These are phyloP conservation scores for Gymnoscopelus braueri DNA, from an alignment of 2,797 vertebrate genomes.

Conservation along the genomic window DNA sequence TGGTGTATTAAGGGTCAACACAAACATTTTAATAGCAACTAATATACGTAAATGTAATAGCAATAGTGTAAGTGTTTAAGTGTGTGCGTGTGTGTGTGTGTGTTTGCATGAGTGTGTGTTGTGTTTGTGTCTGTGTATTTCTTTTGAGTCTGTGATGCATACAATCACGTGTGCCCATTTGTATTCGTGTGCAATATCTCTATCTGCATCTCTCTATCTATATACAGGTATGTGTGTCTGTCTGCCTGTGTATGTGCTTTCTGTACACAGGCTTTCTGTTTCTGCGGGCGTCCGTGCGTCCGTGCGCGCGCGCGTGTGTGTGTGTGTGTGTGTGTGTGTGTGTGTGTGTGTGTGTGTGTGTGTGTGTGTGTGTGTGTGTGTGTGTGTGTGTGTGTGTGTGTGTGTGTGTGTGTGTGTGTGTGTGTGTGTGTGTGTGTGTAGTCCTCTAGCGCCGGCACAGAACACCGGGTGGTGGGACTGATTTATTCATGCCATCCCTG, in stretches of 20 bases:
- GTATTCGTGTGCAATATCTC: not conserved
- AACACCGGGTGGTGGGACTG: conserved; percentile 67
- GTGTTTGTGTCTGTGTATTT: conserved; percentile 5
- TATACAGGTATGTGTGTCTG: not conserved
- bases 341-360: not conserved
- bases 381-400: conserved; percentile 34
- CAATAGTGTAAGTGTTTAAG: too few species aligned
- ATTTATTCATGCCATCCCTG: conserved; percentile 75
- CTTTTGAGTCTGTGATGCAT: not conserved
- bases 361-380: not conserved
- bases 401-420: conserved; percentile 51
- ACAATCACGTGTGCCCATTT: not conserved
- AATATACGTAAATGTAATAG: conserved; percentile 18
- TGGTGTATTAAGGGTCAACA: conserved; percentile 43
- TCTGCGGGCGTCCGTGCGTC: conserved; percentile 23
- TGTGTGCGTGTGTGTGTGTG: not conserved
- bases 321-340: conserved; percentile 29
- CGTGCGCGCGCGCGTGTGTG: conserved; percentile 30
- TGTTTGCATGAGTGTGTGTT: conserved; percentile 7
- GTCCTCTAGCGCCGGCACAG: conserved; percentile 44
- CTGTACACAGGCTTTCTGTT: conserved; percentile 1
- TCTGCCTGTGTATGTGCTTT: not conserved
- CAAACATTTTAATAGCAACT: conserved; percentile 54
- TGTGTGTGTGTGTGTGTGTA: conserved; percentile 5
- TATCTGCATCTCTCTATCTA: too few species aligned